Evolutionary conservation across 2,113 vertebrate genomes (phyloP).

Genomic region (Tachuris rubrigastra): DNA sequence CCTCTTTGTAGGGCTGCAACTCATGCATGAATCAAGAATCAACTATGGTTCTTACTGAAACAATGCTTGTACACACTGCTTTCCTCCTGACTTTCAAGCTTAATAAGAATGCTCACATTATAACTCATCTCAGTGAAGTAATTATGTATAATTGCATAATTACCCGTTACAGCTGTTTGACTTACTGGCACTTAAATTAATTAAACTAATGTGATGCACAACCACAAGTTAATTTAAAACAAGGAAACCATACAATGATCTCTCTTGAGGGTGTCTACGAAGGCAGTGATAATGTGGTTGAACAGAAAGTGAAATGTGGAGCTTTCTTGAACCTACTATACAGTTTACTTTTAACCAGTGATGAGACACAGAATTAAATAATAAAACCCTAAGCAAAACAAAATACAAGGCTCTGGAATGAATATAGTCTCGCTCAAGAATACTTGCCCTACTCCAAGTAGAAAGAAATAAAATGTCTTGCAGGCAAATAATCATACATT

Average conservation of each 20-base stretch:
- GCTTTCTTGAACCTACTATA: not conserved
- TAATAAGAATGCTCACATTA: not conserved
- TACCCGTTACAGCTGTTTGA: not conserved
- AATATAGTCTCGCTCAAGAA: not conserved
- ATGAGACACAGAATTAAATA: not conserved
- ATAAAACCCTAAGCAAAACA: not conserved
- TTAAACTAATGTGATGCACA: slow-evolving; percentile 8
- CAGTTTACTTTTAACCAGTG: not conserved
- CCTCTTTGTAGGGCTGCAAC: not conserved
- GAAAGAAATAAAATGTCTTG: not conserved
- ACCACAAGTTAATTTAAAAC: slow-evolving; percentile 18
- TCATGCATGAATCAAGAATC: not conserved
- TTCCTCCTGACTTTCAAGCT: not conserved
- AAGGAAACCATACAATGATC: not conserved
- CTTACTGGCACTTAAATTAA: slow-evolving; percentile 19
- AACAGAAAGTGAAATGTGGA: not conserved
- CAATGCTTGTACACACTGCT: not conserved
- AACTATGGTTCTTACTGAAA: not conserved
- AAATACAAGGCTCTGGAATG: not conserved
- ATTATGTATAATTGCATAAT: slow-evolving; percentile 48
- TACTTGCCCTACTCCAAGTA: not conserved
- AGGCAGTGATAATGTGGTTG: not conserved
- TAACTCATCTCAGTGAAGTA: slow-evolving; percentile 14
- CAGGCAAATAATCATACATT: not conserved
- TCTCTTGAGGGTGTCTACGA: not conserved